Evolutionary conservation across 2,113 vertebrate genomes (phyloP), one percentile per base, ranked within the genome.

Genomic region (Platysteira castanea): DNA sequence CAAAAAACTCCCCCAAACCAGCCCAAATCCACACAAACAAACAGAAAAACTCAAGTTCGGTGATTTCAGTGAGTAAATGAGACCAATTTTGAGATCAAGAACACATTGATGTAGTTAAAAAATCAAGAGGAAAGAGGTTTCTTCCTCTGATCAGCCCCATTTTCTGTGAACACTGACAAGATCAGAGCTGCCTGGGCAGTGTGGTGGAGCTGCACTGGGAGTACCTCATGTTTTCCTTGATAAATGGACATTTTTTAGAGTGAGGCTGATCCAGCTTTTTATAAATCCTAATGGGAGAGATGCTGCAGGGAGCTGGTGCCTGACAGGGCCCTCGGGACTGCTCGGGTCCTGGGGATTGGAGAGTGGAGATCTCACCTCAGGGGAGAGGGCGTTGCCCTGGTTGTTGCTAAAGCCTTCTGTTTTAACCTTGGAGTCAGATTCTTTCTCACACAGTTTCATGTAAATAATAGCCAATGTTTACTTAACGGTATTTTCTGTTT

Each of bases 331-430:
- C 20, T 8, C 27, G 15, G 33, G 54, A 35, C 52, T 53, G 26
- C 33, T 50, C 1, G 0, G 7, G 59, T 16, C 23, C 47, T 44
- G 31, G 27, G n/a, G 31, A 54, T 3, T 0, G 1, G 42, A n/a
- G 30, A 30, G 27, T 26, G 10, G 35, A 84, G 4, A 3, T 46
- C 41, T 80, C 39, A 14, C 11, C 39, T 20, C 28, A 2, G 8
- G 11, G 13, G 2, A 76, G n/a, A n/a, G n/a, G n/a, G n/a, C n/a
- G n/a, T n/a, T n/a, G n/a, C n/a, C n/a, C n/a, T n/a, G n/a, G n/a
- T n/a, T n/a, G n/a, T n/a, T n/a, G n/a, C n/a, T n/a, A n/a, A n/a
- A n/a, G n/a, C n/a, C n/a, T n/a, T n/a, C n/a, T n/a, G n/a, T n/a
- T n/a, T n/a, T n/a, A n/a, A n/a, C n/a, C n/a, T n/a, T n/a, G n/a